These are phyloP conservation scores for Nyctereutes procyonoides DNA, from an alignment of 2,113 vertebrate genomes.

Conservation along the genomic window DNA sequence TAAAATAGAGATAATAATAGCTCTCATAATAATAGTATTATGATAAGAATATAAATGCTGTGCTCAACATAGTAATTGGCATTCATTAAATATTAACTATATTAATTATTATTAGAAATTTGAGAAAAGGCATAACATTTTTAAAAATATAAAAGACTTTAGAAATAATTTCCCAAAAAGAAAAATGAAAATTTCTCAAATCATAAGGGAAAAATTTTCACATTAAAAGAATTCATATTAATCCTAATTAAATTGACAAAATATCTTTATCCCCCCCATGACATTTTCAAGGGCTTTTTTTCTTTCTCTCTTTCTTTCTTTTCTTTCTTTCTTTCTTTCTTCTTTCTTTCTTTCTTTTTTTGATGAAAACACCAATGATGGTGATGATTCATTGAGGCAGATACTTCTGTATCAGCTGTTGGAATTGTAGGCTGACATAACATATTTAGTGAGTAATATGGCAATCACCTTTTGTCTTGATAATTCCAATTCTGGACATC, in stretches of 20 bases:
- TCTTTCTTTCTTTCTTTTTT: not conserved
- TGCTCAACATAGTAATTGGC: not conserved
- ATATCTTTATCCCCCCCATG: not conserved
- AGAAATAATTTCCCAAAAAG: not conserved
- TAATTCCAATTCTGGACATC: not conserved
- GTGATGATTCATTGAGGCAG: not conserved
- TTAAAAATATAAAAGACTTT: not conserved
- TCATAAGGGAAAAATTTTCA: not conserved
- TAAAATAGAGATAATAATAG: not conserved
- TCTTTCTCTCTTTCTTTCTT: not conserved
- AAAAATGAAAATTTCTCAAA: not conserved
- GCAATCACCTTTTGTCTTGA: not conserved
- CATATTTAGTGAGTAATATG: not conserved
- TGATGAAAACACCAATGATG: not conserved
- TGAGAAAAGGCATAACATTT: not conserved
- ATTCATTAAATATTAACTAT: not conserved
- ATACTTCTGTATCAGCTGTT: not conserved
- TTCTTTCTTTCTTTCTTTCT: not conserved
- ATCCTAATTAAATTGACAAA: conserved; percentile 1
- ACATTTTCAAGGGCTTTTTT: not conserved
- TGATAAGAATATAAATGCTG: not conserved
- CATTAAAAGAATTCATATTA: not conserved
- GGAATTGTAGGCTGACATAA: not conserved
- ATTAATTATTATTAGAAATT: conserved; percentile 20
- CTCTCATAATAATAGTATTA: not conserved